These are phyloP conservation scores for Oryzias celebensis DNA, from an alignment of 2,113 vertebrate genomes.

Conservation along the genomic window DNA sequence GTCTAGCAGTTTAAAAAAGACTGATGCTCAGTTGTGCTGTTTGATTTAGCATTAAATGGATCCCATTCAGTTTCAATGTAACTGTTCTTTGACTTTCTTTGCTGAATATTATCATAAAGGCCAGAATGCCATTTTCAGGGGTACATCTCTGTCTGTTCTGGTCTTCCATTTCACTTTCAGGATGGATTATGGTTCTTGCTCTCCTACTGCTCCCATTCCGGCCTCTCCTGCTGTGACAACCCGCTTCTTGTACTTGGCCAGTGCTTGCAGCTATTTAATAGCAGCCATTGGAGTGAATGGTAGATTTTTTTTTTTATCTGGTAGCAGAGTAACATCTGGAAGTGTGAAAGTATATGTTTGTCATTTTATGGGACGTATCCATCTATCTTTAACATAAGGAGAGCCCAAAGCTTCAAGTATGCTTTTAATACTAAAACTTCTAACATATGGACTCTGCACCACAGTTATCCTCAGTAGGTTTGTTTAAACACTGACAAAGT, in stretches of 20 bases:
- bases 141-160: not conserved
- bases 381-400: too few relatives aligned
- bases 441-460: too few relatives aligned
- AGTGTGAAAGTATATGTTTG: not conserved
- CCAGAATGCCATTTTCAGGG: conserved; percentile 4
- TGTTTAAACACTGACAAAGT: too few relatives aligned
- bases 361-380: not conserved
- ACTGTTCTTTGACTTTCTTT: not conserved
- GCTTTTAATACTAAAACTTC: too few relatives aligned
- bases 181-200: conserved; percentile 16
- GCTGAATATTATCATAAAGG: not conserved
- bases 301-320: not conserved
- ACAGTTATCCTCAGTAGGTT: too few relatives aligned
- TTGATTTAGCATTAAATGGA: not conserved
- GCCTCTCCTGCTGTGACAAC: conserved; percentile 25
- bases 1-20: too few relatives aligned
- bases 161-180: conserved; percentile 9
- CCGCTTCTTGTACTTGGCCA: conserved; percentile 22
- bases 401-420: too few relatives aligned
- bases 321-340: conserved; percentile 14
- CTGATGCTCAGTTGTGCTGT: too few relatives aligned
- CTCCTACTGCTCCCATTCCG: conserved; percentile 18
- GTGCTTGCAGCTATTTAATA: conserved; percentile 13
- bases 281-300: conserved; percentile 6
- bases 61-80: not conserved